phyloP scores from a whole-genome alignment of 2,797 vertebrate species.

The Gymnothorax javanicus region DNA sequence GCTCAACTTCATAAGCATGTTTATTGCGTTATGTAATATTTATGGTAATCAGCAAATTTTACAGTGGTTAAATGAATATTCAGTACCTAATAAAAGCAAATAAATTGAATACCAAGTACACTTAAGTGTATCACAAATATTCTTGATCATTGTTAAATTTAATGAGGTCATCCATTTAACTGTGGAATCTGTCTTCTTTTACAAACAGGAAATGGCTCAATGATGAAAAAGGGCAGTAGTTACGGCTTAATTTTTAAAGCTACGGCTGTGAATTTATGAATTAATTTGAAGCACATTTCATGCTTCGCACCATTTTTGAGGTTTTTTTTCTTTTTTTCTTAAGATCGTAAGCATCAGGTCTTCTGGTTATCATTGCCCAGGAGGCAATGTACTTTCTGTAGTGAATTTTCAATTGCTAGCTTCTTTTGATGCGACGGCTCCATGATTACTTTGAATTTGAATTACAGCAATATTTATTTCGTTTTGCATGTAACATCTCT shows the following conservation, averaged over 20 bases:
- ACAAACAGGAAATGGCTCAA: constrained; percentile 7
- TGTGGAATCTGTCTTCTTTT: neutral
- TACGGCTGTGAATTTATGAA: constrained; percentile 13
- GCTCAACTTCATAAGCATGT: too few species aligned
- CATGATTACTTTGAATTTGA: constrained; percentile 17
- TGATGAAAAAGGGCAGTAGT: constrained; percentile 20
- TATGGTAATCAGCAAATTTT: neutral
- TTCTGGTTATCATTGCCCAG: neutral
- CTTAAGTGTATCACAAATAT: neutral
- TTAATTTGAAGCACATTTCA: constrained; percentile 24
- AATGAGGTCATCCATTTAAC: neutral
- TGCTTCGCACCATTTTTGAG: constrained; percentile 5
- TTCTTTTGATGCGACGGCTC: constrained; percentile 30
- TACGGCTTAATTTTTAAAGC: neutral
- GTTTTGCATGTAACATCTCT: neutral
- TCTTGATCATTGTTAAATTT: neutral
- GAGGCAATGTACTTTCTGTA: neutral
- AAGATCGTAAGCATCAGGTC: neutral
- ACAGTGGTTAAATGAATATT: neutral
- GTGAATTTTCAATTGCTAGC: constrained; percentile 26
- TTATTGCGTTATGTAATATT: neutral
- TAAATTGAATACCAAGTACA: neutral
- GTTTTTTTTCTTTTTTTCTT: constrained; percentile 4
- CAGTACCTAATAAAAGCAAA: neutral
- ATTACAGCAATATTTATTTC: constrained; percentile 12